Percentiles rank a stretch among this genome's conserved stretches.
phyloP scores from a whole-genome alignment of 2,113 vertebrate species.

The Emydocephalus ijimae region DNA sequence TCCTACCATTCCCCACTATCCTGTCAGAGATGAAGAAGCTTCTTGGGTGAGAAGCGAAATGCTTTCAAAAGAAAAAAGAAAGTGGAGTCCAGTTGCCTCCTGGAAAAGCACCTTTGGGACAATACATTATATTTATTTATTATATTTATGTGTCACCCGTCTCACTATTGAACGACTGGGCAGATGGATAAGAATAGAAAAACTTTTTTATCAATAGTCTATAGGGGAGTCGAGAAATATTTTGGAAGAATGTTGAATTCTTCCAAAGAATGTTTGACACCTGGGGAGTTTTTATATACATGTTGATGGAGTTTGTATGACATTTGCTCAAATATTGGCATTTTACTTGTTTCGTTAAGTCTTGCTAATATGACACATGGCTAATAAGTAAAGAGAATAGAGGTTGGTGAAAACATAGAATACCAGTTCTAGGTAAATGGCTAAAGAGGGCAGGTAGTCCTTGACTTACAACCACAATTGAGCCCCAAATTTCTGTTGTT shows the following conservation, averaged over 20 bases:
- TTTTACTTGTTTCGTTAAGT: neutral
- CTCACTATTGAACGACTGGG: neutral
- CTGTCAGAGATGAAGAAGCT: no score
- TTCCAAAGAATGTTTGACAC: neutral
- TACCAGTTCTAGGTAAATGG: neutral
- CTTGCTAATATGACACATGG: no score
- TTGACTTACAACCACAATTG: neutral
- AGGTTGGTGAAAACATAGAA: neutral
- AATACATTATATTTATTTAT: no score
- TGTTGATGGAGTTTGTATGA: neutral
- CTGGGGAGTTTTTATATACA: neutral
- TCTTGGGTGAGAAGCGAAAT: no score
- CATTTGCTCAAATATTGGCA: neutral
- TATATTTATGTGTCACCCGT: no score
- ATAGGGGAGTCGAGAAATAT: neutral
- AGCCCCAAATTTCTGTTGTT: neutral
- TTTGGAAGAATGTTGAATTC: neutral
- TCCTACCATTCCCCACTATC: no score
- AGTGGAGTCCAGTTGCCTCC: no score
- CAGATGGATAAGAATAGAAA: neutral
- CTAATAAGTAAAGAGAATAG: neutral
- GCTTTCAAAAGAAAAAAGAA: no score
- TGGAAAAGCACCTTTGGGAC: no score
- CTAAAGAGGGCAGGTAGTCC: neutral
- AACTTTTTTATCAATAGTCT: neutral